phyloP scores from a whole-genome alignment of 2,888 invertebrate genomes.

The Brachylomia viminalis region DNA sequence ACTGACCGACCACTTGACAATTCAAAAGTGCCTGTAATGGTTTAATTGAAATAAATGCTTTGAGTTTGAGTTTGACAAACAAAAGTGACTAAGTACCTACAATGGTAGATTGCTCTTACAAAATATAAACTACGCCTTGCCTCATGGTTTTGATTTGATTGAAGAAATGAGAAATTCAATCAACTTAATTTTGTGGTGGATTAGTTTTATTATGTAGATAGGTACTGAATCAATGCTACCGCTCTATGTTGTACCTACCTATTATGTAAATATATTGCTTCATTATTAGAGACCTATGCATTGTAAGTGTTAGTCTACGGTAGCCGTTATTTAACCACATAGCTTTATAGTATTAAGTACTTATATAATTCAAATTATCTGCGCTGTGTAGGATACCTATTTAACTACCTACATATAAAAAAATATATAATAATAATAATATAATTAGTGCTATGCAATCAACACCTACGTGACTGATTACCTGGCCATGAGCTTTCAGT shows the following conservation, averaged over 20 bases:
- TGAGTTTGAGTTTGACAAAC: too few relatives aligned
- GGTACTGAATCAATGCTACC: constrained; percentile 4
- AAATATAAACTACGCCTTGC: constrained; percentile 8
- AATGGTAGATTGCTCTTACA: constrained; percentile 44
- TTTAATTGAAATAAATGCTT: too few relatives aligned
- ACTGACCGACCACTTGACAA: too few relatives aligned
- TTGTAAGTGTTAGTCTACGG: constrained; percentile 4
- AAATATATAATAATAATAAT: too few relatives aligned
- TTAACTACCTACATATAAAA: too few relatives aligned
- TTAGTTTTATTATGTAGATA: background rate
- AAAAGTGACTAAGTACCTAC: background rate
- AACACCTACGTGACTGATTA: constrained; percentile 49
- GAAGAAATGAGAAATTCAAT: constrained; percentile 41
- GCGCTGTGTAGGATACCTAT: constrained; percentile 5
- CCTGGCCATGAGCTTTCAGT: constrained; percentile 47
- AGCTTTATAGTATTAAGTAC: constrained; percentile 11
- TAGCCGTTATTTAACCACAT: constrained; percentile 5
- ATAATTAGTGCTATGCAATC: constrained; percentile 40
- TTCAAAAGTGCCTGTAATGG: too few relatives aligned
- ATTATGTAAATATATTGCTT: constrained; percentile 39
- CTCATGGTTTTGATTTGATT: constrained; percentile 11
- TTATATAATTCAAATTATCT: constrained; percentile 24
- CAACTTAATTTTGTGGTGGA: constrained; percentile 33
- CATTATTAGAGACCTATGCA: constrained; percentile 12
- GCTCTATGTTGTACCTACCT: background rate